Base-by-base conservation (phyloP, 2,888 invertebrate genomes). In the Caprella mutica region DNA sequence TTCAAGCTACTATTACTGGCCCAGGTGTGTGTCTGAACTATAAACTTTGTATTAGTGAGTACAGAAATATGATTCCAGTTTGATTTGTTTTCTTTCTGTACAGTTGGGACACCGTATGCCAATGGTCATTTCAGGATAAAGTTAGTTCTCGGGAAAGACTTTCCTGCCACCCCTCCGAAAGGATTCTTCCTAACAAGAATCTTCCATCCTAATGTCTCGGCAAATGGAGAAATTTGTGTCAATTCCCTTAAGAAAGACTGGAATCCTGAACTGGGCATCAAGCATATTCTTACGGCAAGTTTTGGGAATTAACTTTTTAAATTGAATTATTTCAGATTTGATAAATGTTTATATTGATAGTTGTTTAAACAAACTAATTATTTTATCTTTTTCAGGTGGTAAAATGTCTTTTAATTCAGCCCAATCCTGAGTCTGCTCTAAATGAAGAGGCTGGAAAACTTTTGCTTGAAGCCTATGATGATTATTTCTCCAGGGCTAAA, bases 361-460 rank as follows among this genome's bases (percentile, higher is more conserved):
- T 33, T n/a, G n/a, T n/a, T n/a, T n/a, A n/a, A n/a, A n/a, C n/a
- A n/a, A n/a, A n/a, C n/a, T n/a, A n/a, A n/a, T n/a, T n/a, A n/a
- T n/a, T n/a, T n/a, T 40, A 24, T 55, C 17, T 29, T 12, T 56
- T 46, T 58, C 71, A 85, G 84, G 88, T 93, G 63, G 83, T 96
- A 63, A 89, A 89, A 77, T 94, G 94, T 78, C 81, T 96, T 72
- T 80, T 96, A 67, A 94, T 96, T 74, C 91, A 91, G 72, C 94
- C 94, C 71, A 96, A 96, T 80, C 84, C 93, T 5, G 94, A 96
- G 76, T 94, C 93, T 57, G 94, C 94, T 67, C 80, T 96, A 68
- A 96, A 96, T 74, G 94, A 93, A 72, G 94, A 94, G 75, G 94
- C 94, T 56, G 94, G 93, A 19, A 91, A 90, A 75, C 77, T 96